Percentiles rank a stretch among this genome's conserved stretches.
These are phyloP conservation scores for Clarias platycephalus DNA, from an alignment of 2,797 vertebrate genomes.

Conservation along the genomic window DNA sequence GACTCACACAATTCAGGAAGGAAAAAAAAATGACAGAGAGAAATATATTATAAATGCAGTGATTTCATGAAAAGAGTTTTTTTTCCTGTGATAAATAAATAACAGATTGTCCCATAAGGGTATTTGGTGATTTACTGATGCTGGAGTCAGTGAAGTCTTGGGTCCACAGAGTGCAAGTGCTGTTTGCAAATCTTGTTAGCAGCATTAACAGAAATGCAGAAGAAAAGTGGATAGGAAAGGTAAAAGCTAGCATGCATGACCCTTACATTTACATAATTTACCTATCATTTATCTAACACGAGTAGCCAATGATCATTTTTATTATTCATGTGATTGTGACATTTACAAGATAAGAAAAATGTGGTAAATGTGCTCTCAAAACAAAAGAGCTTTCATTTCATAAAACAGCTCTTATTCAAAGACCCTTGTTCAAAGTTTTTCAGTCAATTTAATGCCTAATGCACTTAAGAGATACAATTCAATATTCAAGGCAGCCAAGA, in stretches of 20 bases:
- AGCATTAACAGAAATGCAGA: slow-evolving; percentile 20
- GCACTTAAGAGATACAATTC: slow-evolving; percentile 50
- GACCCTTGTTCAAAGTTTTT: slow-evolving; percentile 64
- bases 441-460: slow-evolving; percentile 53
- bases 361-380: slow-evolving; percentile 46
- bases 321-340: slow-evolving; percentile 47
- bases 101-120: not conserved
- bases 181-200: slow-evolving; percentile 9
- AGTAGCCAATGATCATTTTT: slow-evolving; percentile 40
- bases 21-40: not conserved
- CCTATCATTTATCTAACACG: slow-evolving; percentile 48
- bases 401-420: slow-evolving; percentile 41
- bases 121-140: slow-evolving; percentile 1
- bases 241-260: slow-evolving; percentile 45
- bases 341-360: slow-evolving; percentile 49
- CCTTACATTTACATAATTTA: slow-evolving; percentile 48
- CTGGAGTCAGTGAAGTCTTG: not conserved
- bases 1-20: not conserved
- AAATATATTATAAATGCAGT: not conserved
- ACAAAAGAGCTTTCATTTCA: slow-evolving; percentile 52
- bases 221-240: slow-evolving; percentile 40
- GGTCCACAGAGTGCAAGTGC: not conserved
- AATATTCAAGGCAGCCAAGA: slow-evolving; percentile 45
- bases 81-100: not conserved
- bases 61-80: not conserved